Conservation (phyloP, 2,797 vertebrate species). For the Silurus aristotelis region DNA sequence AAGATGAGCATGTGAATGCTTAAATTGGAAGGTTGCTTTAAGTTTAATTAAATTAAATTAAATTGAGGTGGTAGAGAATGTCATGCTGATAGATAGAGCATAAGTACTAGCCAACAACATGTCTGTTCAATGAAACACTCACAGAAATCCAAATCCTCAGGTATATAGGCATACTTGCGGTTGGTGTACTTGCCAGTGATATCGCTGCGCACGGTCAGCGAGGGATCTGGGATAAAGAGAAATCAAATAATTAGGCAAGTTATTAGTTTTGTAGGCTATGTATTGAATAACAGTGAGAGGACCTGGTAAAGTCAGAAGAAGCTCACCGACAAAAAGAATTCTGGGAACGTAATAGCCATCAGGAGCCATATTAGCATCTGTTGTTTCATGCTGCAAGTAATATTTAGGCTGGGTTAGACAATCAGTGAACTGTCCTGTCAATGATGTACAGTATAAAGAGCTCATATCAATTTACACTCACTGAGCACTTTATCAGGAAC, state of each 20-base stretch:
- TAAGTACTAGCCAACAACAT: background rate
- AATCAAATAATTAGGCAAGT: background rate
- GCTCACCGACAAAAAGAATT: conserved; percentile 86
- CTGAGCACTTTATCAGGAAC: conserved; percentile 1
- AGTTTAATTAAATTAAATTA: too few relatives aligned
- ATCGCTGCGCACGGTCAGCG: conserved; percentile 62
- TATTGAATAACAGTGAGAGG: background rate
- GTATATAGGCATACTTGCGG: conserved; percentile 61
- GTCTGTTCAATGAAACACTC: conserved; percentile 57
- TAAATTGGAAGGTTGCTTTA: background rate
- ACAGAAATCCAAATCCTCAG: conserved; percentile 59
- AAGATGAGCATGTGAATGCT: background rate
- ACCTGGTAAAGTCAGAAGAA: background rate
- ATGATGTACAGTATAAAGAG: background rate
- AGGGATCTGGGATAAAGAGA: conserved; percentile 62
- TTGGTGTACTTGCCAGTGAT: conserved; percentile 60
- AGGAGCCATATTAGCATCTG: conserved; percentile 80
- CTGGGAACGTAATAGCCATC: conserved; percentile 87
- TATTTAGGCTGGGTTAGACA: conserved; percentile 13
- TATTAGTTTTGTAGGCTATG: too few relatives aligned
- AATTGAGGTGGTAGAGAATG: background rate
- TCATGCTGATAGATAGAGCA: background rate
- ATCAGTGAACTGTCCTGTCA: background rate
- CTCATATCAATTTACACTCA: background rate
- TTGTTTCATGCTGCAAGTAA: conserved; percentile 78